Evolutionary conservation across 1,140 invertebrate genomes (phyloP).

Genomic region (Acromyrmex heyeri): DNA sequence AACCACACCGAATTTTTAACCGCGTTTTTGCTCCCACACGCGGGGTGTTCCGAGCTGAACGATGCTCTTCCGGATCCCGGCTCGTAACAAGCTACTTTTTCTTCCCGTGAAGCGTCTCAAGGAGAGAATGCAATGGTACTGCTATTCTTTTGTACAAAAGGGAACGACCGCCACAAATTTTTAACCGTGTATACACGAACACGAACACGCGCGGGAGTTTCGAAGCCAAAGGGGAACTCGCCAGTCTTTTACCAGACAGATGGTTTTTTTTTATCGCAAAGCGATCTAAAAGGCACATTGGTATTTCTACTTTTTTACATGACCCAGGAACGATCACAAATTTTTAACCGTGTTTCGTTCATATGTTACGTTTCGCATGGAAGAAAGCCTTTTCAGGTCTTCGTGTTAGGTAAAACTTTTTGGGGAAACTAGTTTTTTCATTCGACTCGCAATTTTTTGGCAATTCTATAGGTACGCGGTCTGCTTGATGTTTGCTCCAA

Average conservation of each 20-base stretch:
- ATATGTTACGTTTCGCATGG: not conserved
- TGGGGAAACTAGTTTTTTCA: not conserved
- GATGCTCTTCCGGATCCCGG: not conserved
- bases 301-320: slow-evolving; percentile 20
- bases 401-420: not conserved
- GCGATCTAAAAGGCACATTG: not conserved
- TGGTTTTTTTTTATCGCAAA: slow-evolving; percentile 27
- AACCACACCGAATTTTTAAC: slow-evolving; percentile 21
- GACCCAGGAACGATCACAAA: not conserved
- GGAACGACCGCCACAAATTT: slow-evolving; percentile 15
- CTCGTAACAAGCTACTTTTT: slow-evolving; percentile 31
- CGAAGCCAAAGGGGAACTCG: not conserved
- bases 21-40: slow-evolving; percentile 17
- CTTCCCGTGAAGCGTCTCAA: not conserved
- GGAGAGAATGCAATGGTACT: slow-evolving; percentile 19
- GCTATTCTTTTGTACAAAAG: slow-evolving; percentile 31
- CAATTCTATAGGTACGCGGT: not conserved
- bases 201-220: not conserved
- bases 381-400: not conserved
- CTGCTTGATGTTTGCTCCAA: not conserved
- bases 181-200: not conserved
- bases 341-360: not conserved
- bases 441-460: not conserved
- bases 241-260: not conserved
- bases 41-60: not conserved